Evolutionary conservation across 2,888 invertebrate genomes (phyloP), one percentile per base, ranked within the genome.

Genomic region (Gortyna flavago): DNA sequence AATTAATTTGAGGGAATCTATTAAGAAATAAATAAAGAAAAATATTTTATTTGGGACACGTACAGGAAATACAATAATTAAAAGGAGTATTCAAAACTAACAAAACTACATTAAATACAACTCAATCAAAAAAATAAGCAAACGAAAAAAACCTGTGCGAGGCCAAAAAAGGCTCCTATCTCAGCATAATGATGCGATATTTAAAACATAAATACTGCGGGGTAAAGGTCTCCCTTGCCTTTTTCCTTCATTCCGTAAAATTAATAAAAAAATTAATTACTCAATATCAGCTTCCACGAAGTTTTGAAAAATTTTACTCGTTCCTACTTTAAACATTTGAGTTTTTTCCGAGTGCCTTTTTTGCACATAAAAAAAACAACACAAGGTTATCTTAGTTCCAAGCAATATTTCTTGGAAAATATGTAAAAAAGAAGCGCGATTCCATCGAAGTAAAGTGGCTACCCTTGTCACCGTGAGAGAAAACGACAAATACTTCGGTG

Each of bases 391-490:
- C 13, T 8, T 35, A 18, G 35, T 57, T 13, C 13, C 32, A 29
- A 51, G 35, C 41, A 38, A 72, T 80, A 77, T 78, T 79, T 62
- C 59, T 62, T 67, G 51, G 48, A 68, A 72, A 81, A 84, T 79
- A 83, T 85, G 80, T 83, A 80, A 83, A 87, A 74, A 76, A 38
- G 57, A 66, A 66, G 67, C 54, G 79, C 72, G 76, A 79, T 87
- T 84, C 86, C 77, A 85, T 87, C 85, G 82, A 69, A 79, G 84
- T 80, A 85, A 76, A 88, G 86, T 85, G 81, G 79, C 72, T 84
- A 91, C 92, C 91, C 92, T 91, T 91, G 90, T 93, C 91, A 92
- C 86, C 82, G 86, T 83, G 79, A 90, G 89, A 89, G 87, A 90
- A 89, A 85, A 86, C 90, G 91, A 90, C 92, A 89, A 89, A 89